These are phyloP conservation scores for Metridium senile DNA, from an alignment of 92 coral and sea anemone species.

Conservation along the genomic window DNA sequence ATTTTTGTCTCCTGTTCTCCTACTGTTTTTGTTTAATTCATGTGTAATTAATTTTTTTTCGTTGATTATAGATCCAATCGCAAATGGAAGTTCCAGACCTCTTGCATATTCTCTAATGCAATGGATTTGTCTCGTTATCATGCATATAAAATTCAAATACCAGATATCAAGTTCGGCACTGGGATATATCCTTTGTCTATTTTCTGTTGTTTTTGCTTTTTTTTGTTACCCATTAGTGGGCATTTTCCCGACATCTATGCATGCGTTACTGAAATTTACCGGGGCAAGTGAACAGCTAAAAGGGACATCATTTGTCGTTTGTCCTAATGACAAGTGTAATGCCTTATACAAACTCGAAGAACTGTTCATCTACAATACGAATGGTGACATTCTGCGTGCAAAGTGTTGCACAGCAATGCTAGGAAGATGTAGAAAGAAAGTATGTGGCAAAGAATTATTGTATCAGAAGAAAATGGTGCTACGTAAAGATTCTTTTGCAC, in stretches of 20 bases:
- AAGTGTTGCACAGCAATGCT: conserved; percentile 15
- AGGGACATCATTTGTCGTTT: conserved; percentile 22
- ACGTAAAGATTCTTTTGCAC: conserved; percentile 16
- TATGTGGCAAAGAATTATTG: conserved; percentile 19
- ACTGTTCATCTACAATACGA: conserved; percentile 6
- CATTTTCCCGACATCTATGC: conserved; percentile 29
- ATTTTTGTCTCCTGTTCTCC: no score
- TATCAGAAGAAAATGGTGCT: conserved; percentile 22
- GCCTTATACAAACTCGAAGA: conserved; percentile 26
- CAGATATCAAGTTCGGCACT: conserved; percentile 22
- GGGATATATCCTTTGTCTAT: neutral
- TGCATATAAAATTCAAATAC: conserved; percentile 26
- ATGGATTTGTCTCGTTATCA: conserved; percentile 34
- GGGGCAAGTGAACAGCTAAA: neutral
- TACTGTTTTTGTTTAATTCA: no score
- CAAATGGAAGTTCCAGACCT: neutral
- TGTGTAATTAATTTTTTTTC: neutral
- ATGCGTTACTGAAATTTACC: neutral
- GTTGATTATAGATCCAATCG: neutral
- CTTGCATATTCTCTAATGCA: conserved; percentile 2
- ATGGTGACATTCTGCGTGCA: conserved; percentile 36
- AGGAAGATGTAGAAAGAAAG: conserved; percentile 7
- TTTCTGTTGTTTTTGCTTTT: conserved; percentile 20
- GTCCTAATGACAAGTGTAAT: conserved; percentile 40
- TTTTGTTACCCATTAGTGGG: conserved; percentile 37